Evolutionary conservation across 1,140 invertebrate species (phyloP), one percentile per base, ranked within the genome.

Genomic region (Drosophila athabasca): DNA sequence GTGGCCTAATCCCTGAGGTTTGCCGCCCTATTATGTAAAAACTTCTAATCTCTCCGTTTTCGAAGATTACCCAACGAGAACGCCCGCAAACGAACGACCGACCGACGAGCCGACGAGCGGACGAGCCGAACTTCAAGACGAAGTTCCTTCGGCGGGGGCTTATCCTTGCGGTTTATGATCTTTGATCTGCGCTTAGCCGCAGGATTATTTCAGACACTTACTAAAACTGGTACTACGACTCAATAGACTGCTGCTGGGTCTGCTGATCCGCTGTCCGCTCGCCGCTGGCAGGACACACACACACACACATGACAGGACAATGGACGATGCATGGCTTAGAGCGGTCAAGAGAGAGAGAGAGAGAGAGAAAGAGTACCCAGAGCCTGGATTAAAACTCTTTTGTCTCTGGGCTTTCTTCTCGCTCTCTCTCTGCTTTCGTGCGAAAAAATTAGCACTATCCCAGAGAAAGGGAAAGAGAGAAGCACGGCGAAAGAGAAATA

Each of bases 131-230:
- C 31, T 35, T 31, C 11, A 62, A 64, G 29, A 5, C 43, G 61
- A 43, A 8, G 4, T 35, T 67, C 60, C 59, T 54, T 68, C 45
- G 66, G 24, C 45, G 66, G 24, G 31, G 54, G 54, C 73, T 76
- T 65, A 74, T 62, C 60, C 35, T 65, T 87, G 82, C 82, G 82
- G 82, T 85, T 87, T 75, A 78, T 82, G 82, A 87, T 85, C 82
- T 85, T 87, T 85, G 82, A 85, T 87, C 82, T 87, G 78, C 62
- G 82, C 82, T 85, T 87, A 87, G 82, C 82, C 62, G 52, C 78
- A 77, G 82, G 82, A 85, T 85, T 87, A 87, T 79, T 60, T 50
- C 78, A 78, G 82, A 82, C 82, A 78, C 82, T 84, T 70, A 84
- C 80, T 79, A 79, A 79, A 55, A 58, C 62, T 61, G 62, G 58